Evolutionary conservation across 2,797 vertebrate species (phyloP).

Genomic region (Onychomys arenicola): DNA sequence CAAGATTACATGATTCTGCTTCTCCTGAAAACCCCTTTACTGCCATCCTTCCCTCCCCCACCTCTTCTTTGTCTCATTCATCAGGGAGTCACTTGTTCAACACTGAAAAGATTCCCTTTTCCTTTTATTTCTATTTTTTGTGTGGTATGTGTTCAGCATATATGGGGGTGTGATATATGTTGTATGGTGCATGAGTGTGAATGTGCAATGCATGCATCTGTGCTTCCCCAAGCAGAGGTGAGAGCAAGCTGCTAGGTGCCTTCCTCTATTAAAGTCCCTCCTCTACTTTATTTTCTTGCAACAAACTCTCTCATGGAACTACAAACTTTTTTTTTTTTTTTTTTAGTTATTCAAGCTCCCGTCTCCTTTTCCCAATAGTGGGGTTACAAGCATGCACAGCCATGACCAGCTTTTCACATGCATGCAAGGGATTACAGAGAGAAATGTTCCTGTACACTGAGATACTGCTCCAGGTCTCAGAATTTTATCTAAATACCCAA

Average conservation of each 20-base stretch:
- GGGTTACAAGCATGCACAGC: not conserved
- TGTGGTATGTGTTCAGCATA: too few relatives aligned
- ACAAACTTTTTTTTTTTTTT: not conserved
- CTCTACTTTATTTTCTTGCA: not conserved
- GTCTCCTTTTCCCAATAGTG: not conserved
- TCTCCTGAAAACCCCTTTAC: not conserved
- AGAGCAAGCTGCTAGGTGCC: not conserved
- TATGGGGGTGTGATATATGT: not conserved
- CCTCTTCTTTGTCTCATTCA: not conserved
- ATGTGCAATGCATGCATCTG: not conserved
- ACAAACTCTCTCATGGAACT: too few relatives aligned
- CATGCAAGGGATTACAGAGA: not conserved
- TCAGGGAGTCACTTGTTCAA: not conserved
- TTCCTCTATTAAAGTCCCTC: not conserved
- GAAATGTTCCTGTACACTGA: not conserved
- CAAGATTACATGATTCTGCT: not conserved
- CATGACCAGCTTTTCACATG: not conserved
- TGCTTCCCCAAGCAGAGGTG: not conserved
- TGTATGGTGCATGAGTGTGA: not conserved
- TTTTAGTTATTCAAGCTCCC: too few relatives aligned
- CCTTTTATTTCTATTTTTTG: not conserved
- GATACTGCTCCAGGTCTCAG: not conserved
- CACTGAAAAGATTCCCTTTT: not conserved
- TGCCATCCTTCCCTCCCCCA: accelerated
- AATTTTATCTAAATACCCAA: not conserved